Conservation (phyloP, 2,113 vertebrate genomes). For the Clarias batrachus region DNA sequence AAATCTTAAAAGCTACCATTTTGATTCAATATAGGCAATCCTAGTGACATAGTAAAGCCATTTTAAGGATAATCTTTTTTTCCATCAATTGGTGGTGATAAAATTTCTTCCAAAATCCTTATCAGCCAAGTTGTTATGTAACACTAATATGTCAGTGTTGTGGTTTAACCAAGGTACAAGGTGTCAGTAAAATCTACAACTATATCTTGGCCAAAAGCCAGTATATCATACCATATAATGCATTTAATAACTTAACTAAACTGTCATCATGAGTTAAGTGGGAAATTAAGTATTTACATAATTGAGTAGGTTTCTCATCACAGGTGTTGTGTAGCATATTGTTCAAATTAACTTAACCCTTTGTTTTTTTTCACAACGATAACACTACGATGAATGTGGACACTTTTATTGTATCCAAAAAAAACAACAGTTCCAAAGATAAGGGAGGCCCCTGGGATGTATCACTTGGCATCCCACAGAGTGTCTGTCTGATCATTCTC, state of each 20-base stretch:
- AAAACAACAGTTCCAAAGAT: constrained; percentile 11
- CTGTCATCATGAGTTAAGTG: not conserved
- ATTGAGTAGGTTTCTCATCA: not conserved
- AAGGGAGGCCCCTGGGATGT: constrained; percentile 6
- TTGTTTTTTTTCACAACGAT: not conserved
- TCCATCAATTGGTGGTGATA: not conserved
- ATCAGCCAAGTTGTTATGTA: not conserved
- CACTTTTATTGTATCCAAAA: constrained; percentile 12
- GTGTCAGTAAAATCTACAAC: not conserved
- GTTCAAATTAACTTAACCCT: not conserved
- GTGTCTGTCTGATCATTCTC: constrained; percentile 37
- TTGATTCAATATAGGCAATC: not conserved
- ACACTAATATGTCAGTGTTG: not conserved
- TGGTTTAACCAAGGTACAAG: constrained; percentile 6
- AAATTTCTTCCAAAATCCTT: constrained; percentile 29
- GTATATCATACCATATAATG: not conserved
- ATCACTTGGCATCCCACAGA: constrained; percentile 8
- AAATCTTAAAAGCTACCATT: not conserved
- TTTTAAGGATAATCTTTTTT: not conserved
- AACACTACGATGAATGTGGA: constrained; percentile 1
- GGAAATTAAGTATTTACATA: not conserved
- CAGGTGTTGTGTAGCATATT: not conserved
- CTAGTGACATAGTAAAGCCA: not conserved
- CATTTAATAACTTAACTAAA: not conserved
- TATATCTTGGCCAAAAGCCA: not conserved